These are phyloP conservation scores for Gerosis bhagava DNA, from an alignment of 2,888 invertebrate species.

Conservation along the genomic window DNA sequence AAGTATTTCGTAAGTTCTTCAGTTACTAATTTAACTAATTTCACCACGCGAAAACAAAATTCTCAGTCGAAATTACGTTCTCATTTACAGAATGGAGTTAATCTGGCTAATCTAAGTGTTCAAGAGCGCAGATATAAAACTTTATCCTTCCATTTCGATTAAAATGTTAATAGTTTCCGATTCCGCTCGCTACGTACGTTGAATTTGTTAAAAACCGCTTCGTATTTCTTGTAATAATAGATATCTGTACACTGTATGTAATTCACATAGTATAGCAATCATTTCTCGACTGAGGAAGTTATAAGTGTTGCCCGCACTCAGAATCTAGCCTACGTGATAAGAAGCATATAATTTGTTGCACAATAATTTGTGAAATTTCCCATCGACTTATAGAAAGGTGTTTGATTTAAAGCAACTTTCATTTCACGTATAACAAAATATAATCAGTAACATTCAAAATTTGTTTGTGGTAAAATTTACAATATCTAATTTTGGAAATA, in stretches of 20 bases:
- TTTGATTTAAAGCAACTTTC: neutral
- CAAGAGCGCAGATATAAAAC: conserved; percentile 22
- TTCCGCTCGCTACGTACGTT: conserved; percentile 20
- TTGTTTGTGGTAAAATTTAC: no score
- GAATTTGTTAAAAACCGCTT: conserved; percentile 33
- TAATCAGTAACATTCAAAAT: no score
- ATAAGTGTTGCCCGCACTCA: conserved; percentile 19
- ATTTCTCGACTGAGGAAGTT: conserved; percentile 22
- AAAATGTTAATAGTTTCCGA: conserved; percentile 26
- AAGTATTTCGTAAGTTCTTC: no score
- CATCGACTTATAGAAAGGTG: conserved; percentile 12
- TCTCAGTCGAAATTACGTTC: neutral
- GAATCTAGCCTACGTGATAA: conserved; percentile 38
- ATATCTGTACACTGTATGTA: conserved; percentile 23
- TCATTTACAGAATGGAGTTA: conserved; percentile 9
- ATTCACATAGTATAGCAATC: conserved; percentile 21
- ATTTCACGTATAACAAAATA: no score
- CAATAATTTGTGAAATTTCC: conserved; percentile 34
- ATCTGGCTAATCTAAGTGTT: conserved; percentile 18
- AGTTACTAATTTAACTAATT: no score
- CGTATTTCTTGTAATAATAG: conserved; percentile 32
- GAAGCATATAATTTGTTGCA: conserved; percentile 38
- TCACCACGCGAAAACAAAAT: neutral
- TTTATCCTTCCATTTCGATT: conserved; percentile 23
- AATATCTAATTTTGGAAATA: no score